Evolutionary conservation across 37 sponge, comb jelly and placozoan genomes (phyloP), one percentile per base, ranked within the genome.

Genomic region (Eunapius fragilis): DNA sequence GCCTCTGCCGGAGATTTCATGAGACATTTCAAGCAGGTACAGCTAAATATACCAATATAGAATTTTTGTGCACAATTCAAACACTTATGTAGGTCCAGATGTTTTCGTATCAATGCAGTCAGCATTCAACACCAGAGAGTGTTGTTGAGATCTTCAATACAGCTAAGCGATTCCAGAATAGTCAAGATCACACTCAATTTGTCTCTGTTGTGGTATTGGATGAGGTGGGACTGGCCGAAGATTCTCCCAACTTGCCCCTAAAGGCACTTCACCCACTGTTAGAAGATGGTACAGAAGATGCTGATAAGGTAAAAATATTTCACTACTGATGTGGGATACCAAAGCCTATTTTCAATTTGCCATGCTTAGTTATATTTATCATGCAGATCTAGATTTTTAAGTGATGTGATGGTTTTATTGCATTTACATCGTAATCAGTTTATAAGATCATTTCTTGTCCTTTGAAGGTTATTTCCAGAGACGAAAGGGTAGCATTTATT

Each of bases 211-310:
- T 94, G 23, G 94, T 94, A 17, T 79, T 94, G 17, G 96, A 95
- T 79, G 96, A 95, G 72, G 92, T 95, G 23, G 96, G 96, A 11
- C 74, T 95, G 71, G 96, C 96, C 26, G 96, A 95, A 72, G 96
- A 95, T 67, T 95, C 96, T 31, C 90, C 92, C 3, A 89, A 74
- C 28, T 67, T 95, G 69, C 96, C 96, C 1, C 84, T 95, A n/a
- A 95, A 95, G 78, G 96, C 80, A 2, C 82, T 95, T 11, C 96
- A 95, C 75, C 92, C 96, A 6, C 83, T 95, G 22, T 67, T 95
- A 58, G 96, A 95, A 31, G 93, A 93, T 85, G 87, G 93, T n/a
- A 93, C 87, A 45, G 87, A 81, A 48, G 90, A 87, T 45, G 49
- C 86, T 77, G 89, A 85, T 68, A 58, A 58, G 58, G 58, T 58